Percentiles rank a stretch among this genome's conserved stretches.
Evolutionary conservation across 2,113 vertebrate genomes (phyloP).

Genomic region (Siphamia tubifer): DNA sequence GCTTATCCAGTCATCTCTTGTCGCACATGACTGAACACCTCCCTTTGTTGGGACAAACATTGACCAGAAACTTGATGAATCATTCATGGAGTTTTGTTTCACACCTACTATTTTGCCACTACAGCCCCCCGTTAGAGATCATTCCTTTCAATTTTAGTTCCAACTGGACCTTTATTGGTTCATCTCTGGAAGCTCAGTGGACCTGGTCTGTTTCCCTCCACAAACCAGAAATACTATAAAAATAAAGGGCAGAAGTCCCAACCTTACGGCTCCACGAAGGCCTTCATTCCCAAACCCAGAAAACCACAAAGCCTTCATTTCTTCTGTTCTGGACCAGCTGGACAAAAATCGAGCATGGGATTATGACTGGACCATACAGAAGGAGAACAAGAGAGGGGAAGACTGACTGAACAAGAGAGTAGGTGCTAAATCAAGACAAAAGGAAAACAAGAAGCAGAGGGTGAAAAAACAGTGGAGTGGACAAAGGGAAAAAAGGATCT

Average conservation of each 20-base stretch:
- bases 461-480: conserved; percentile 11
- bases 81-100: conserved; percentile 65
- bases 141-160: conserved; percentile 39
- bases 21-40: conserved; percentile 47
- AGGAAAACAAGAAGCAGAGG: conserved; percentile 46
- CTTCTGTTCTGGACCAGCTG: conserved; percentile 57
- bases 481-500: conserved; percentile 50
- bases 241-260: conserved; percentile 40
- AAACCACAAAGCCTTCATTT: conserved; percentile 52
- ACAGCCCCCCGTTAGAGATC: conserved; percentile 48
- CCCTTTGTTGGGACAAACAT: conserved; percentile 65
- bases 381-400: conserved; percentile 32
- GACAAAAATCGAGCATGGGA: conserved; percentile 57
- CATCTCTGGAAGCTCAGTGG: conserved; percentile 36
- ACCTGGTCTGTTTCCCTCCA: conserved; percentile 42
- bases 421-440: conserved; percentile 54
- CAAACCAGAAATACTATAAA: conserved; percentile 51
- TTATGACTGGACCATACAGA: conserved; percentile 62
- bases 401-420: conserved; percentile 56
- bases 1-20: conserved; percentile 62
- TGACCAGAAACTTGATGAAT: conserved; percentile 68
- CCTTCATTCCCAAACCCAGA: conserved; percentile 40
- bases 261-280: conserved; percentile 22
- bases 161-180: conserved; percentile 34
- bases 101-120: conserved; percentile 62